Evolutionary conservation across 2,888 invertebrate species (phyloP), one percentile per base, ranked within the genome.

Genomic region (Argyresthia albistria): DNA sequence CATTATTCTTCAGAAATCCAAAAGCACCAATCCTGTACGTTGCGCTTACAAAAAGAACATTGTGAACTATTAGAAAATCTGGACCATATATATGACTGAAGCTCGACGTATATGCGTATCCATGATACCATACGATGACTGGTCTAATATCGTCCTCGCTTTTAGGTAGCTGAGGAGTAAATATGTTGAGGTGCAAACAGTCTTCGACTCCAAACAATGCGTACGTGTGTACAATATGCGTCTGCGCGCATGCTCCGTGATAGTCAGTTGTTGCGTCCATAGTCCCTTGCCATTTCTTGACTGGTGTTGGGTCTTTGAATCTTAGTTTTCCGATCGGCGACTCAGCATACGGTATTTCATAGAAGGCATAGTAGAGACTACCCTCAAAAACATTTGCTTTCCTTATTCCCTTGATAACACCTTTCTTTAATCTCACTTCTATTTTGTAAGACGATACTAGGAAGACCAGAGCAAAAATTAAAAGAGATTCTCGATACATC

Each of bases 151-250:
- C 46, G 48, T 69, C 73, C 0, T 54, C 43, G 25, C 48, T 50
- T 10, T 53, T 54, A 3, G 73, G 73, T 55, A 90, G 60, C 54
- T 67, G 67, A 1, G 91, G 91, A 7, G 91, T 89, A 64, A 90
- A 93, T 7, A 93, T 90, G 66, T 93, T 93, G n/a, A 93, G 62
- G 60, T 89, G 89, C 0, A 93, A 83, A 60, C 93, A 93, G 64
- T 91, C 89, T 70, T 91, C 91, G 49, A 71, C 72, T 7, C 91
- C 91, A 63, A 69, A 80, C 16, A 72, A 16, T 1, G 63, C 68
- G 16, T 74, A 59, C 60, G 75, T 80, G 53, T 83, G 79, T 15
- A 76, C 72, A 9, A 86, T 74, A 55, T 90, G 90, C 0, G 82
- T 61, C 70, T 93, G 93, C 0, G 92, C 91, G 68, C 93, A 94